Evolutionary conservation across 1,140 invertebrate species (phyloP), one percentile per base, ranked within the genome.

Genomic region (Pogonognathellus flavescens): DNA sequence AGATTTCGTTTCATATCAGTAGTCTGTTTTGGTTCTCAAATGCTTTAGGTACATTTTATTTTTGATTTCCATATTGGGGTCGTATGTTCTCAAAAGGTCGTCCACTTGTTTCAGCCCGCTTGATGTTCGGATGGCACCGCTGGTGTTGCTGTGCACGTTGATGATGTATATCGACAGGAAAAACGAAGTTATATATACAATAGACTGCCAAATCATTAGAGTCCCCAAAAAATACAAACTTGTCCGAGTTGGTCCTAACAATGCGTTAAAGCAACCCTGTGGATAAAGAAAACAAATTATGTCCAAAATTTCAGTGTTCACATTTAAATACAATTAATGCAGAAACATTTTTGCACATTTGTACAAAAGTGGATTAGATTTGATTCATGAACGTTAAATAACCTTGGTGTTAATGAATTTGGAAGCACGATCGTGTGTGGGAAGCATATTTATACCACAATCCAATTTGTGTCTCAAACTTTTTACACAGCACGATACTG

Each of bases 381-480:
- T 18, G 8, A 20, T 60, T 20, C 1, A 18, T 22, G 18, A 22
- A 5, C 4, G 13, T 13, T 66, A 9, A 76, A 41, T 41, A 6
- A 41, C 70, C 41, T 49, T 11, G 6, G 70, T 76, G n/a, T 76
- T 76, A 49, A 76, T 50, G 25, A 49, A 31, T 11, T 49, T 50
- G 2, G 14, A n/a, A n/a, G 70, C 70, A 76, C 6, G 5, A 2
- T n/a, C 4, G 49, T 76, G 25, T 8, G 16, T 49, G 13, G 70
- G 70, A 7, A 76, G 25, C 70, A 76, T 50, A 18, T 76, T 76
- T 16, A 76, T 50, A n/a, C 70, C 70, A 16, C 70, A 76, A 11
- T 76, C 70, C 7, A 6, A 31, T 4, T 18, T 49, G 0, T 76
- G 13, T 50, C 70, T 76, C 9, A 31, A 41, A 8, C n/a, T 5